A percentile compares a stretch with the other conserved stretches of the same genome.
These are phyloP conservation scores for Hemicentrotus pulcherrimus DNA, from an alignment of 35 echinoderm and acorn worm genomes.

Conservation along the genomic window DNA sequence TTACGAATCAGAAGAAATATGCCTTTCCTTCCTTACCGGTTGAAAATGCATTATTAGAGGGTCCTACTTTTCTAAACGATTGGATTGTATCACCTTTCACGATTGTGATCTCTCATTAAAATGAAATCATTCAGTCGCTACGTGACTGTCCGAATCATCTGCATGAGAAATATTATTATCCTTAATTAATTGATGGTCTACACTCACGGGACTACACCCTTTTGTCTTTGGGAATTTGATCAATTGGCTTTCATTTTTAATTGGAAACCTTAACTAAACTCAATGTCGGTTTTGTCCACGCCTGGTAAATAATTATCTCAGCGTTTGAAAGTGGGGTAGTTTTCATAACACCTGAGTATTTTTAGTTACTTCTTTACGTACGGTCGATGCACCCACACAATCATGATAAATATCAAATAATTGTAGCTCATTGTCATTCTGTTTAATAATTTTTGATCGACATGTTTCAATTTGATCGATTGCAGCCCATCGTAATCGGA, in stretches of 20 bases:
- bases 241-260: background rate
- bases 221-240: constrained; percentile 4
- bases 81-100: background rate
- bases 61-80: background rate
- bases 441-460: background rate
- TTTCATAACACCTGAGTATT: background rate
- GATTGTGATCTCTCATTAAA: background rate
- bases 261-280: background rate
- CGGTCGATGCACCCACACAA: background rate
- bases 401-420: background rate
- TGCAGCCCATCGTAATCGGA: background rate
- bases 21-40: too few relatives aligned
- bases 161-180: background rate
- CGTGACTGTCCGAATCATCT: background rate
- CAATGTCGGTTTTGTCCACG: background rate
- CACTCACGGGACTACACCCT: background rate
- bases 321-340: background rate
- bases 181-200: constrained; percentile 13
- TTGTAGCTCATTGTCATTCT: background rate
- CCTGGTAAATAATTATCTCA: background rate
- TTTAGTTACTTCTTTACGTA: background rate
- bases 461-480: background rate
- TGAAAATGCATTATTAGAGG: too few relatives aligned
- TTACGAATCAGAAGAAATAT: too few relatives aligned
- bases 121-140: background rate